A percentile compares a stretch with the other conserved stretches of the same genome.
phyloP scores from a whole-genome alignment of 2,797 vertebrate species.

The Gallinago nigripennis region DNA sequence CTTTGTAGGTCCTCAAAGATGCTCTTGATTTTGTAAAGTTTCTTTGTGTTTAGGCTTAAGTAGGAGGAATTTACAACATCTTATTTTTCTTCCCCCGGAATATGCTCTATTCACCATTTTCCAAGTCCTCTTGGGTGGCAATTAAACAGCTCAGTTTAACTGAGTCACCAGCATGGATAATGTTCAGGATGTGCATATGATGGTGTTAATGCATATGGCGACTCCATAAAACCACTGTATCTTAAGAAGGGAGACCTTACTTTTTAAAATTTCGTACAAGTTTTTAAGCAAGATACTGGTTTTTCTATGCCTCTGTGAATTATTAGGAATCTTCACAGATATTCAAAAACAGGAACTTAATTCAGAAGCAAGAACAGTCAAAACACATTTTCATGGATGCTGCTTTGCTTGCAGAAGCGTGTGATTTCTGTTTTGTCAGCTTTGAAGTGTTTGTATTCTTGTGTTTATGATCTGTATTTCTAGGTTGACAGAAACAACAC shows the following conservation, averaged over 20 bases:
- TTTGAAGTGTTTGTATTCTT: not conserved
- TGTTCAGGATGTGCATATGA: not conserved
- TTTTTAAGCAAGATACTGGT: not conserved
- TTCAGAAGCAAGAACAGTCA: not conserved
- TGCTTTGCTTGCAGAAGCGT: not conserved
- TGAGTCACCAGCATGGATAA: not conserved
- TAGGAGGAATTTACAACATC: not conserved
- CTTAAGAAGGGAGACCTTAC: not conserved
- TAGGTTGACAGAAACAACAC: not conserved
- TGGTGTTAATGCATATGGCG: not conserved
- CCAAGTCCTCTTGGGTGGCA: not conserved
- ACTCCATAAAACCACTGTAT: not conserved
- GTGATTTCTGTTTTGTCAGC: constrained; percentile 29
- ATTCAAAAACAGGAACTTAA: not conserved
- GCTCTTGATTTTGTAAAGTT: not conserved
- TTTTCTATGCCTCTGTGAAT: not conserved
- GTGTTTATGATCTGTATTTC: not conserved
- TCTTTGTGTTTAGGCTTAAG: not conserved
- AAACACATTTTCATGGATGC: constrained; percentile 2
- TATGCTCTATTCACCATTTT: not conserved
- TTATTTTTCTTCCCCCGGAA: not conserved
- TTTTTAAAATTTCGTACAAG: not conserved
- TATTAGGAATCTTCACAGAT: not conserved
- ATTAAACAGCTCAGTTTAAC: not conserved
- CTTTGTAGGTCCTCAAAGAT: not conserved